A percentile compares a stretch with the other conserved stretches of the same genome.
Evolutionary conservation across 2,888 invertebrate genomes (phyloP).

Genomic region (Diogma glabrata): DNA sequence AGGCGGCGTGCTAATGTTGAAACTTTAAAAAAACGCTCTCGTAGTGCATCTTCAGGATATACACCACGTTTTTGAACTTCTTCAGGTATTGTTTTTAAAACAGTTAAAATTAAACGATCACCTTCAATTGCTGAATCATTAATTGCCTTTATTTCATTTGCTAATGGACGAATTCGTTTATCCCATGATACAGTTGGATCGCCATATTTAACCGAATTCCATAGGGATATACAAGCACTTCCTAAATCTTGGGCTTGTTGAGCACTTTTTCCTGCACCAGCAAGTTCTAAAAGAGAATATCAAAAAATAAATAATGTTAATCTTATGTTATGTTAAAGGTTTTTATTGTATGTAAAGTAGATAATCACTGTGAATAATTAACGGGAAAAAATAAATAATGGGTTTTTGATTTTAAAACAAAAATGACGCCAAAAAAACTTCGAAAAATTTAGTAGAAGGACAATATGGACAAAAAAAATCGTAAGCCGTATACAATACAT

Average conservation of each 20-base stretch:
- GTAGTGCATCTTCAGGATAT: slow-evolving; percentile 74
- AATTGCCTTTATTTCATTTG: slow-evolving; percentile 60
- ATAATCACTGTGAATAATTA: too few species aligned
- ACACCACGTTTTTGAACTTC: slow-evolving; percentile 72
- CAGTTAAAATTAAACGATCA: slow-evolving; percentile 68
- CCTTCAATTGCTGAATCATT: slow-evolving; percentile 58
- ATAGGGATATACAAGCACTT: slow-evolving; percentile 84
- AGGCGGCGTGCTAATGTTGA: slow-evolving; percentile 70
- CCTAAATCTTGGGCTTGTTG: slow-evolving; percentile 80
- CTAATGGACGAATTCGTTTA: slow-evolving; percentile 48
- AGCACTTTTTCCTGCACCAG: slow-evolving; percentile 52
- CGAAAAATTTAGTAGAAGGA: too few species aligned
- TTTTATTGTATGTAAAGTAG: too few species aligned
- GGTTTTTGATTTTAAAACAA: too few species aligned
- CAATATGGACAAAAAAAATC: too few species aligned
- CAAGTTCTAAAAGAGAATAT: slow-evolving; percentile 5
- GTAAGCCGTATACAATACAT: too few species aligned
- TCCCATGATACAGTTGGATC: slow-evolving; percentile 44
- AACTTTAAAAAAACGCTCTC: slow-evolving; percentile 73
- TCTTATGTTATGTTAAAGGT: too few species aligned
- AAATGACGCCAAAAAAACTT: too few species aligned
- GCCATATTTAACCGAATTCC: slow-evolving; percentile 58
- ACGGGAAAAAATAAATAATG: too few species aligned
- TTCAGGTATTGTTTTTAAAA: slow-evolving; percentile 65
- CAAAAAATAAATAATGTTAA: too few species aligned